Percentiles rank a stretch among this genome's conserved stretches.
Conservation (phyloP, 2,888 invertebrate species). For the Drosophila kuntzei region DNA sequence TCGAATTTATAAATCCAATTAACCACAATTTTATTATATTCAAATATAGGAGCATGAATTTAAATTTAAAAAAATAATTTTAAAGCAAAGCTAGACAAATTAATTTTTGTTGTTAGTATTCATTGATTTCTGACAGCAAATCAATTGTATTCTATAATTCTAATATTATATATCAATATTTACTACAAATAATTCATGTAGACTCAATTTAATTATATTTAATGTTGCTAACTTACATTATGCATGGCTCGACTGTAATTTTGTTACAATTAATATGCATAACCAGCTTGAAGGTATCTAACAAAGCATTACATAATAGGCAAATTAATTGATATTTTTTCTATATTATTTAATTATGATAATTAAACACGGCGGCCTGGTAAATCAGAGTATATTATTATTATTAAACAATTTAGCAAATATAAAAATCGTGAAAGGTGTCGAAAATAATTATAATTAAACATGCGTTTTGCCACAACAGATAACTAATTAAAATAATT, state of each 20-base stretch:
- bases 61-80: background rate
- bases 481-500: constrained; percentile 22
- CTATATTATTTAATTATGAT: constrained; percentile 27
- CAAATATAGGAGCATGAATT: background rate
- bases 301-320: constrained; percentile 35
- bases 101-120: background rate
- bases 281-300: constrained; percentile 10
- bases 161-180: constrained; percentile 15
- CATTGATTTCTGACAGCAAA: constrained; percentile 18
- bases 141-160: background rate
- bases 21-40: background rate
- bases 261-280: constrained; percentile 46
- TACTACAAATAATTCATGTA: background rate
- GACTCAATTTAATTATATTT: constrained; percentile 30
- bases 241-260: constrained; percentile 37
- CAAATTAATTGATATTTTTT: constrained; percentile 42
- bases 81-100: background rate
- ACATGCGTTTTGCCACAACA: constrained; percentile 8
- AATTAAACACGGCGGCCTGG: constrained; percentile 44
- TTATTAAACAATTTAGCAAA: constrained; percentile 15
- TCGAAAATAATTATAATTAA: constrained; percentile 40
- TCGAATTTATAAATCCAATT: background rate
- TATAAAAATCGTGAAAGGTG: constrained; percentile 24
- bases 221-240: constrained; percentile 29
- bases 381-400: constrained; percentile 34